Base-by-base conservation (phyloP, 2,113 vertebrate species). In the Toxotes jaculatrix region DNA sequence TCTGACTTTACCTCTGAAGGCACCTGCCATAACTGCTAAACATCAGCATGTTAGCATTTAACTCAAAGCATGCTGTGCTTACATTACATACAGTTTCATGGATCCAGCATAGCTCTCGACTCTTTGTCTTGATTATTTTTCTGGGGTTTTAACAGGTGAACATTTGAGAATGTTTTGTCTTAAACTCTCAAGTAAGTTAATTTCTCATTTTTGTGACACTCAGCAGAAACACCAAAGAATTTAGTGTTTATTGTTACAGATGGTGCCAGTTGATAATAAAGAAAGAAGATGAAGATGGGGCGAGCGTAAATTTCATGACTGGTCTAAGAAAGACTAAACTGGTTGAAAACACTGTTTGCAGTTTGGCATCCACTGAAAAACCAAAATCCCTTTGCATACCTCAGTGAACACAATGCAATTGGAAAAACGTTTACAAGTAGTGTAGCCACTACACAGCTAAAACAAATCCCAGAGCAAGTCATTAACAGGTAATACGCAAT, bases 401-500 rank as follows among this genome's bases (percentile, higher is more conserved):
- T 67, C 77, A 34, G 63, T 51, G 31, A 88, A 27, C 77, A 57
- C 19, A 4, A 16, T 14, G 69, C 87, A 87, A 89, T 74, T 84
- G 70, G 69, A 93, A 81, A 80, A 56, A 45, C 71, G 72, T 80
- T 89, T 77, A 82, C 77, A 83, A 70, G 80, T 38, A 67, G 62
- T 80, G 79, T n/a, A 61, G 47, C 82, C 70, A 4, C 73, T 38
- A 13, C 62, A 0, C 36, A 1, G 62, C 71, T 45, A 31, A 90
- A 76, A 73, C 72, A 77, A 83, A 76, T 87, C 91, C 88, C 90
- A 72, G 4, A 76, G 82, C 78, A 45, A 38, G 80, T 77, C 90
- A 84, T 88, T 90, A 91, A 74, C 78, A 81, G 80, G 84, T 89
- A 66, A 87, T 67, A 69, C 17, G 21, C 83, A 80, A 87, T 89